Percentiles rank a stretch among this genome's conserved stretches.
phyloP scores from a whole-genome alignment of 2,888 invertebrate genomes.

The Trilocha varians region DNA sequence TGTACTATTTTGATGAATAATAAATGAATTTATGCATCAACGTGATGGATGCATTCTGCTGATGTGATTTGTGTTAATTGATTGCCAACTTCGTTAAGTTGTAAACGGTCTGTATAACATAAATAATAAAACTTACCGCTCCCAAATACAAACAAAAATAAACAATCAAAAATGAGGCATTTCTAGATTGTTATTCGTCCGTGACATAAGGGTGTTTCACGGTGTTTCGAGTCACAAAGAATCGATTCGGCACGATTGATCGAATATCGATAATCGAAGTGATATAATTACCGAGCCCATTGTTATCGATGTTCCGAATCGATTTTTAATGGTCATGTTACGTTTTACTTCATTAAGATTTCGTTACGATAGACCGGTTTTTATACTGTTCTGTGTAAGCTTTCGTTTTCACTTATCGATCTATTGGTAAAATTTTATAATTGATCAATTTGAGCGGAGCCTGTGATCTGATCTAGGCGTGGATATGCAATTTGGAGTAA shows the following conservation, averaged over 20 bases:
- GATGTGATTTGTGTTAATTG: too few species aligned
- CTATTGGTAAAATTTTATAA: not conserved
- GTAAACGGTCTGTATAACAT: too few species aligned
- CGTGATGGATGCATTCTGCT: too few species aligned
- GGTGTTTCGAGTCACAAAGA: conserved; percentile 11
- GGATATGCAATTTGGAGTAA: too few species aligned
- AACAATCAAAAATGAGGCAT: not conserved
- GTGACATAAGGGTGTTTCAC: not conserved
- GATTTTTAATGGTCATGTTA: conserved; percentile 2
- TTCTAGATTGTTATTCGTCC: not conserved
- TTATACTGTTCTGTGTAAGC: not conserved
- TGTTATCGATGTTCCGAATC: conserved; percentile 21
- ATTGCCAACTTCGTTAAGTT: too few species aligned
- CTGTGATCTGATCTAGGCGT: too few species aligned
- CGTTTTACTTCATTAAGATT: not conserved
- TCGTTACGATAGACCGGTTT: not conserved
- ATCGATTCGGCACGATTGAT: conserved; percentile 18
- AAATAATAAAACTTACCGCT: too few species aligned
- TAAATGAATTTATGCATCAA: too few species aligned
- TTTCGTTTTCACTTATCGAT: not conserved
- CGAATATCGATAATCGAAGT: conserved; percentile 17
- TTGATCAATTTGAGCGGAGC: too few species aligned
- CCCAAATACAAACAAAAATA: too few species aligned
- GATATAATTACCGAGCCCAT: conserved; percentile 17
- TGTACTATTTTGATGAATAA: too few species aligned